Evolutionary conservation across 92 coral and sea anemone genomes (phyloP).

Genomic region (Heliopora coerulea): DNA sequence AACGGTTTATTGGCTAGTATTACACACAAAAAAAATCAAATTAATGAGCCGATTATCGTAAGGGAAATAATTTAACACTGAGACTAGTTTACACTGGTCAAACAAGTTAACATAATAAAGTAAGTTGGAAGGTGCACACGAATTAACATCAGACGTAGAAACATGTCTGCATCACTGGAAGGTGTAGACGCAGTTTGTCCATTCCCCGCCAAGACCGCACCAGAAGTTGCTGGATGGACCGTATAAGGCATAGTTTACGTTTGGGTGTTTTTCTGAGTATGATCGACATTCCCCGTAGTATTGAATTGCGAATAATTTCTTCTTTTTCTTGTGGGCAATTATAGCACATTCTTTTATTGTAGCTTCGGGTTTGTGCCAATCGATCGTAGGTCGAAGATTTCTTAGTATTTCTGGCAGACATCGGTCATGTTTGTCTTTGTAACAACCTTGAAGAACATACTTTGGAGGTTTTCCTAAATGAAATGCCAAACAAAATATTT

Average conservation of each 20-base stretch:
- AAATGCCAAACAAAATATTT: not conserved
- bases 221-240: slow-evolving; percentile 44
- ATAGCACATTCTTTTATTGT: slow-evolving; percentile 61
- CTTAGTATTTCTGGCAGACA: slow-evolving; percentile 34
- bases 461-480: slow-evolving; percentile 52
- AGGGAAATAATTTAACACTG: too few species aligned
- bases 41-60: too few species aligned
- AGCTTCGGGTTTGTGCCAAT: slow-evolving; percentile 50
- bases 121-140: not conserved
- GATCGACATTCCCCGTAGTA: slow-evolving; percentile 68
- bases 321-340: slow-evolving; percentile 53
- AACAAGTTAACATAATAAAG: too few species aligned
- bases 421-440: slow-evolving; percentile 21
- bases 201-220: slow-evolving; percentile 52
- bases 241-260: slow-evolving; percentile 7
- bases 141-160: not conserved
- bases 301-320: slow-evolving; percentile 59
- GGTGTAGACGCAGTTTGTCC: slow-evolving; percentile 53
- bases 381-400: slow-evolving; percentile 55
- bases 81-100: too few species aligned
- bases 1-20: too few species aligned
- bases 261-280: slow-evolving; percentile 12
- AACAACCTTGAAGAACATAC: slow-evolving; percentile 50
- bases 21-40: too few species aligned
- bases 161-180: slow-evolving; percentile 7